These are phyloP conservation scores for Osmoderma eremita DNA, from an alignment of 2,888 invertebrate genomes.

Conservation along the genomic window DNA sequence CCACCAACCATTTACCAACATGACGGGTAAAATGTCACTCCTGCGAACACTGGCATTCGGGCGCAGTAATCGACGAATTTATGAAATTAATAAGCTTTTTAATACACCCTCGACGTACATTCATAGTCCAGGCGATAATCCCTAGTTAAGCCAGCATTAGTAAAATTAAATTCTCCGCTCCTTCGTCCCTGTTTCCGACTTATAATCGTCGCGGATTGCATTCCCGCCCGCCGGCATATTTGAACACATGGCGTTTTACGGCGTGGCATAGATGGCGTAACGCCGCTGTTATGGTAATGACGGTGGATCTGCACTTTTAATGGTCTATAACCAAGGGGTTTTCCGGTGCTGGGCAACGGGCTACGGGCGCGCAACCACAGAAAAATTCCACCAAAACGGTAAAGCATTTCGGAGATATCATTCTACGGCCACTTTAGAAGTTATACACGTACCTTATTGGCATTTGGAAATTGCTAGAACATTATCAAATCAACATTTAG, in stretches of 20 bases:
- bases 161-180: constrained; percentile 15
- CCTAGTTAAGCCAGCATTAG: constrained; percentile 26
- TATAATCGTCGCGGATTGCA: constrained; percentile 7
- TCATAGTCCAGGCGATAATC: constrained; percentile 4
- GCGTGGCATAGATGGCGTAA: neutral
- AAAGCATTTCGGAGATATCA: too few relatives aligned
- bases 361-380: neutral
- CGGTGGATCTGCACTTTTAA: constrained; percentile 5
- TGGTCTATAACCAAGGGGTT: neutral
- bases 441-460: too few relatives aligned
- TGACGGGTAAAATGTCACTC: constrained; percentile 5
- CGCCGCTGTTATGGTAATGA: constrained; percentile 5
- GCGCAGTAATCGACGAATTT: constrained; percentile 51
- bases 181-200: neutral
- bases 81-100: constrained; percentile 60
- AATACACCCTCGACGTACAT: constrained; percentile 44
- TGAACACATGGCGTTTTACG: constrained; percentile 1
- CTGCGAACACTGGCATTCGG: neutral
- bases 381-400: too few relatives aligned
- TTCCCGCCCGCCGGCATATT: neutral
- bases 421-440: too few relatives aligned
- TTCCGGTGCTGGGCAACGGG: neutral
- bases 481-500: too few relatives aligned
- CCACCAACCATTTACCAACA: neutral
- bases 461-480: too few relatives aligned